These are phyloP conservation scores for Haliaeetus leucogaster DNA, from an alignment of 2,113 vertebrate species.

Conservation along the genomic window DNA sequence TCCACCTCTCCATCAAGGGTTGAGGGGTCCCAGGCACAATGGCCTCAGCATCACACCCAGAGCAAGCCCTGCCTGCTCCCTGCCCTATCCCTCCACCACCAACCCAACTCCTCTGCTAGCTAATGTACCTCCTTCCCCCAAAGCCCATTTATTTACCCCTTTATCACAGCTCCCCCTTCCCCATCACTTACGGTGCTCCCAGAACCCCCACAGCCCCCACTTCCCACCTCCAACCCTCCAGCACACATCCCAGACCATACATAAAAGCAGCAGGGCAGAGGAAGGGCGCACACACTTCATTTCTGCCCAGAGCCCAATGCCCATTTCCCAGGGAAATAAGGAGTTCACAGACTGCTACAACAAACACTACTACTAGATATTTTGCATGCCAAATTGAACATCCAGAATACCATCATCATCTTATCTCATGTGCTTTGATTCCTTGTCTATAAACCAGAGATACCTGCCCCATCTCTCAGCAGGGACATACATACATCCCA, in stretches of 20 bases:
- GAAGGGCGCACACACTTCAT: neutral
- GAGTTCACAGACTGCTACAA: neutral
- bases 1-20: no score
- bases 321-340: neutral
- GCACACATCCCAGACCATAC: neutral
- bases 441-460: neutral
- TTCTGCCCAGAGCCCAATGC: neutral
- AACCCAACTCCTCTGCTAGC: neutral
- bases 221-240: neutral
- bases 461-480: neutral
- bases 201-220: neutral
- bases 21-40: neutral
- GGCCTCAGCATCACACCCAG: neutral
- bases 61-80: neutral
- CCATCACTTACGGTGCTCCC: fast-evolving
- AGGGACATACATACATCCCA: no score
- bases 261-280: neutral
- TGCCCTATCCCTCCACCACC: neutral
- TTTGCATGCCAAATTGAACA: neutral
- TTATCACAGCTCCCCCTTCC: neutral
- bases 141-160: neutral
- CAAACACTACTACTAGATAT: neutral
- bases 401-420: neutral
- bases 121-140: neutral
- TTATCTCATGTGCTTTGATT: neutral